Evolutionary conservation across 2,113 vertebrate species (phyloP).

Genomic region (Cinclus mexicanus): DNA sequence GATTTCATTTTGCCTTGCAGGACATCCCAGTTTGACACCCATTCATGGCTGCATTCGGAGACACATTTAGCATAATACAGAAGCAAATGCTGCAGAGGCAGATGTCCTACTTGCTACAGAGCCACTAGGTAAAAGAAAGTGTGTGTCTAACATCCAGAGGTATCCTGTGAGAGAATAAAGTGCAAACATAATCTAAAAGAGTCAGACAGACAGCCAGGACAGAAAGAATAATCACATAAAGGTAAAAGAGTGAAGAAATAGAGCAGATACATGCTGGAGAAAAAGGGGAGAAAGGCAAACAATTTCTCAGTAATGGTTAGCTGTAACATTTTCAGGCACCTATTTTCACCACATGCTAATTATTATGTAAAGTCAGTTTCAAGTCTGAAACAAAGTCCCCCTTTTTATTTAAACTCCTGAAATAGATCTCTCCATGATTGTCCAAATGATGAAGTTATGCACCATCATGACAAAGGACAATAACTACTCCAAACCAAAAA

Average conservation of each 20-base stretch:
- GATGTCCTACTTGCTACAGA: background rate
- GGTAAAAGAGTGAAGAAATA: background rate
- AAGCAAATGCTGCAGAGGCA: background rate
- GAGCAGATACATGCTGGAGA: rapidly evolving
- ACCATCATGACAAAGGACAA: background rate
- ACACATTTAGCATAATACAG: background rate
- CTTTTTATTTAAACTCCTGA: background rate
- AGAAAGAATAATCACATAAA: background rate
- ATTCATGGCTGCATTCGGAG: background rate
- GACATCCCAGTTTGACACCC: background rate
- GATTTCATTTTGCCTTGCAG: background rate
- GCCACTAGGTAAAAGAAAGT: background rate
- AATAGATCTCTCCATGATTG: background rate
- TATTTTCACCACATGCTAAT: background rate
- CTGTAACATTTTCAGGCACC: background rate
- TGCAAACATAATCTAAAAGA: background rate
- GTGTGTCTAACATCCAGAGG: rapidly evolving
- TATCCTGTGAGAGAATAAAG: background rate
- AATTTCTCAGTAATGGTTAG: background rate
- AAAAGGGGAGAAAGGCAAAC: background rate
- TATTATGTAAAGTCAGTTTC: background rate
- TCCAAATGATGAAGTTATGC: background rate
- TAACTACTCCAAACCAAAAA: background rate
- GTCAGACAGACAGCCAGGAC: background rate
- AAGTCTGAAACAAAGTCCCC: background rate